Conservation (phyloP, 2,888 invertebrate species). For the Drosophila parthenogenetica region DNA sequence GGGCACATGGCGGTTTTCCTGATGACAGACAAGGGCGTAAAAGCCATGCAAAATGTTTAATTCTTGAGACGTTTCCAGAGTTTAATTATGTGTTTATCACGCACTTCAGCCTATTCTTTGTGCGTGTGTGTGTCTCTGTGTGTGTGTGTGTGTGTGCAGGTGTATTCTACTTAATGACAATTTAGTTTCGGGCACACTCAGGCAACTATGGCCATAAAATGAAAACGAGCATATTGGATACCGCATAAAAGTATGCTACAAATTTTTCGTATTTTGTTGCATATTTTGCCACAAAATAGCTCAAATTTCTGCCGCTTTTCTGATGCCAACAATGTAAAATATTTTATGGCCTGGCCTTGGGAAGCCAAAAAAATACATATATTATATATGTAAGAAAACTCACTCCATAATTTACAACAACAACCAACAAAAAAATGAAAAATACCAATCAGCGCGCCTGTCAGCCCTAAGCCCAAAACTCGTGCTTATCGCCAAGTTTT, state of each 20-base stretch:
- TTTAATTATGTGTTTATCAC: slow-evolving; percentile 79
- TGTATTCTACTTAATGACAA: slow-evolving; percentile 28
- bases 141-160: slow-evolving; percentile 30
- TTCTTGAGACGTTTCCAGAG: slow-evolving; percentile 69
- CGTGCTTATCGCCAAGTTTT: slow-evolving; percentile 79
- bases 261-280: slow-evolving; percentile 51
- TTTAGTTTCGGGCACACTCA: slow-evolving; percentile 20
- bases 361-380: slow-evolving; percentile 19
- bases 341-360: slow-evolving; percentile 72
- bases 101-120: slow-evolving; percentile 28
- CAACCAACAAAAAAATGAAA: slow-evolving; percentile 36
- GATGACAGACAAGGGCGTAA: slow-evolving; percentile 59
- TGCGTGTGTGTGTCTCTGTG: slow-evolving; percentile 7
- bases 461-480: slow-evolving; percentile 70
- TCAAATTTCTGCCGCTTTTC: slow-evolving; percentile 52
- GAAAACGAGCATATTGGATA: neutral
- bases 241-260: slow-evolving; percentile 55
- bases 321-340: slow-evolving; percentile 62
- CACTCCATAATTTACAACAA: slow-evolving; percentile 2
- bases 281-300: slow-evolving; percentile 72
- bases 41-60: slow-evolving; percentile 67
- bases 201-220: neutral
- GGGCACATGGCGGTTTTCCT: slow-evolving; percentile 36
- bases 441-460: slow-evolving; percentile 78
- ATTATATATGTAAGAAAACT: neutral